phyloP scores from a whole-genome alignment of 2,888 invertebrate genomes.

The Esperia sulphurella region DNA sequence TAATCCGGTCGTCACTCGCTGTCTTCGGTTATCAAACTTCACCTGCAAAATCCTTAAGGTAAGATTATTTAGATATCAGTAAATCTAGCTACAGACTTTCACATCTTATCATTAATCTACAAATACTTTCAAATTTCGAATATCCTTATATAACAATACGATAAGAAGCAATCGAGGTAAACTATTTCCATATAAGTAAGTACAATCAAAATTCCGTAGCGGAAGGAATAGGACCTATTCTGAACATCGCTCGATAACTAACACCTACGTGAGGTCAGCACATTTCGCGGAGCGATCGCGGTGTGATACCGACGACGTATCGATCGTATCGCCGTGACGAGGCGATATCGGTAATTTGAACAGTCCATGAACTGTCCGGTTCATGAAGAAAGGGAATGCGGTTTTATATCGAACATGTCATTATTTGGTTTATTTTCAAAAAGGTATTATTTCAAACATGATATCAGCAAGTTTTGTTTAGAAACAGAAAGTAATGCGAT shows the following conservation, averaged over 20 bases:
- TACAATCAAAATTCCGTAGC: slow-evolving; percentile 44
- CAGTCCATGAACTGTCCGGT: slow-evolving; percentile 61
- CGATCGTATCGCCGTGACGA: slow-evolving; percentile 72
- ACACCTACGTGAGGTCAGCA: slow-evolving; percentile 74
- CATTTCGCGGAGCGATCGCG: slow-evolving; percentile 68
- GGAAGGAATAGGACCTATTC: slow-evolving; percentile 39
- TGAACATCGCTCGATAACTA: slow-evolving; percentile 47
- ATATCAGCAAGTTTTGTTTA: slow-evolving; percentile 22
- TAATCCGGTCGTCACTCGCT: neutral
- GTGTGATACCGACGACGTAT: slow-evolving; percentile 70
- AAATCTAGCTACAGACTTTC: neutral
- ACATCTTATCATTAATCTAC: neutral
- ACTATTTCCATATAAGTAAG: slow-evolving; percentile 22
- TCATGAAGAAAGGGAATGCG: slow-evolving; percentile 53
- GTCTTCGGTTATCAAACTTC: no score
- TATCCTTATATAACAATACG: neutral
- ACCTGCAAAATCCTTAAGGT: neutral
- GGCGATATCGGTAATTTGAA: slow-evolving; percentile 63
- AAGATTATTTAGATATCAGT: no score
- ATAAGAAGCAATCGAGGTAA: slow-evolving; percentile 4
- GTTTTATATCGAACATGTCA: slow-evolving; percentile 47
- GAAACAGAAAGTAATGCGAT: neutral
- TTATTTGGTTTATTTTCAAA: slow-evolving; percentile 52
- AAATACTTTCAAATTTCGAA: neutral
- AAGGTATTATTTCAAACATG: slow-evolving; percentile 29